Evolutionary conservation across 2,113 vertebrate species (phyloP).

Genomic region (Gopherus evgoodei): DNA sequence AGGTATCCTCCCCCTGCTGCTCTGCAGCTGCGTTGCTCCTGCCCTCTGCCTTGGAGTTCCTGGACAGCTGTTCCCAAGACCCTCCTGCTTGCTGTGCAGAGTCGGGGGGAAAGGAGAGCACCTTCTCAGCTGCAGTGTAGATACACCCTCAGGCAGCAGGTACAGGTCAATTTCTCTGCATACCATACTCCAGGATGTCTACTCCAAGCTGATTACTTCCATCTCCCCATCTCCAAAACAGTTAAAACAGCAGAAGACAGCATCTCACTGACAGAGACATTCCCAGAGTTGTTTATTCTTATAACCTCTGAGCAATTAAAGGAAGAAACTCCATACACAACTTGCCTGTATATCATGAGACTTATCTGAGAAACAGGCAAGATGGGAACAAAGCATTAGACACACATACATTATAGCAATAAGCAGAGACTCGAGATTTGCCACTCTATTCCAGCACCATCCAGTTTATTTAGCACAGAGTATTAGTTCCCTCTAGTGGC

Average conservation of each 20-base stretch:
- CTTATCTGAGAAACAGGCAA: slow-evolving; percentile 1
- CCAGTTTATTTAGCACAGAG: accelerated
- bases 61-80: no score
- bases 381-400: slow-evolving; percentile 5
- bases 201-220: neutral
- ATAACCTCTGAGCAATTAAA: neutral
- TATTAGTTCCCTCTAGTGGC: neutral
- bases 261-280: accelerated
- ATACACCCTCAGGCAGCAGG: neutral
- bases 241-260: neutral
- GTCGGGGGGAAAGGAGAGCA: neutral
- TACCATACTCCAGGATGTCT: neutral
- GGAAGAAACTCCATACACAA: neutral
- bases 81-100: no score
- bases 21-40: no score
- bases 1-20: no score
- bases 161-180: neutral
- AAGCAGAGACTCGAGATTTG: accelerated
- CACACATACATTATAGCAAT: neutral
- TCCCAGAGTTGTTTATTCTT: neutral
- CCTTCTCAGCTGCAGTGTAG: neutral
- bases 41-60: no score
- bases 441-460: neutral
- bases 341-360: neutral
- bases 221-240: neutral